Conservation (phyloP, 2,797 vertebrate genomes). For the Sebastes reedi region DNA sequence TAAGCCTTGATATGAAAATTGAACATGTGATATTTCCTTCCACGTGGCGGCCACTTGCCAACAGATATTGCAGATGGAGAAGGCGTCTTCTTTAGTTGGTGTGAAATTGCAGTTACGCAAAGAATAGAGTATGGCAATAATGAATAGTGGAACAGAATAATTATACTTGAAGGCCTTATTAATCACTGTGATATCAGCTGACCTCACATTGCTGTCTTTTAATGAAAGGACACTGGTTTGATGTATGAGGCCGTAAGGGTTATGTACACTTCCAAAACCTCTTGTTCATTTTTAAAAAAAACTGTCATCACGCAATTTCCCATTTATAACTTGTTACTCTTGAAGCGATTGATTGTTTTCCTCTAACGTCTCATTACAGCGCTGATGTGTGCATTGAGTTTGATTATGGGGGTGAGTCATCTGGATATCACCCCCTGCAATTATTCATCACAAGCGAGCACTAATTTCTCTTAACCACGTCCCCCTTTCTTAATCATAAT, state of each 20-base stretch:
- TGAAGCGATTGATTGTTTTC: neutral
- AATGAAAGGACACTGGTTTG: neutral
- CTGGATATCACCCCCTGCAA: conserved; percentile 32
- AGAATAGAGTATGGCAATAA: neutral
- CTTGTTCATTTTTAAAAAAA: neutral
- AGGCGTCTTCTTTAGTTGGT: neutral
- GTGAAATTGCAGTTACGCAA: conserved; percentile 1
- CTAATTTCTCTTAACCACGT: conserved; percentile 35
- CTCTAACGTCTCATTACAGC: neutral
- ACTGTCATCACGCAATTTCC: neutral
- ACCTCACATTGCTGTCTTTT: neutral
- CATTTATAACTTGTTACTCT: neutral
- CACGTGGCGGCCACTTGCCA: neutral
- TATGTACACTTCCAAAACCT: neutral
- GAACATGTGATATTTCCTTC: conserved; percentile 27
- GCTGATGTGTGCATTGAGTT: conserved; percentile 8
- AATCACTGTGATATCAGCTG: conserved; percentile 34
- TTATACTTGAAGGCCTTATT: conserved; percentile 1
- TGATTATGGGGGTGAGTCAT: conserved; percentile 39
- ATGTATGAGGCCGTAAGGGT: neutral
- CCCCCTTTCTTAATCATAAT: conserved; percentile 49
- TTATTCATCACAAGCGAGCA: conserved; percentile 48
- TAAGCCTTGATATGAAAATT: conserved; percentile 5
- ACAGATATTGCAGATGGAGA: neutral
- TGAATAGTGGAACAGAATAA: conserved; percentile 9